phyloP scores from a whole-genome alignment of 2,888 invertebrate species.

The Scelioninae gen. 2 region DNA sequence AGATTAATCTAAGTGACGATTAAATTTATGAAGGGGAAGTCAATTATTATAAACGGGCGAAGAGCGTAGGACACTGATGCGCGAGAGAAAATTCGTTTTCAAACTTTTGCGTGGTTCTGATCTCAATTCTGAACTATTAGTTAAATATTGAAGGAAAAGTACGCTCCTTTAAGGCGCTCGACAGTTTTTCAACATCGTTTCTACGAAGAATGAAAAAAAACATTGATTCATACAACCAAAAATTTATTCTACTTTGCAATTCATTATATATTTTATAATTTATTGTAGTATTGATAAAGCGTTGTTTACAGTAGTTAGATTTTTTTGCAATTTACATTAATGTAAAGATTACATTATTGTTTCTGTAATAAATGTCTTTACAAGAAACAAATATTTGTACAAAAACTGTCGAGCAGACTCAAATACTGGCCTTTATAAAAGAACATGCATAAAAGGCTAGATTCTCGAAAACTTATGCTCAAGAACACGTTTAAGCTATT shows the following conservation, averaged over 20 bases:
- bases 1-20: conserved; percentile 25
- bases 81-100: conserved; percentile 20
- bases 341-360: not conserved
- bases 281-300: too few species aligned
- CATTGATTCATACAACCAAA: too few species aligned
- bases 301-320: too few species aligned
- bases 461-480: conserved; percentile 28
- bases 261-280: too few species aligned
- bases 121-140: not conserved
- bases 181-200: too few species aligned
- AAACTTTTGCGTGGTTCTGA: not conserved
- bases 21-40: conserved; percentile 41
- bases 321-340: too few species aligned
- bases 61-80: conserved; percentile 49
- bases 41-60: conserved; percentile 24
- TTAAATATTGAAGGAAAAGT: not conserved
- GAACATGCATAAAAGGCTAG: conserved; percentile 52
- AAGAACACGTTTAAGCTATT: conserved; percentile 13
- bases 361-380: too few species aligned
- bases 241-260: too few species aligned
- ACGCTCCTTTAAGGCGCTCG: too few species aligned
- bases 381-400: conserved; percentile 2
- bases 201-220: too few species aligned
- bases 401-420: conserved; percentile 1
- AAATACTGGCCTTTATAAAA: conserved; percentile 47